A percentile compares a stretch with the other conserved stretches of the same genome.
These are phyloP conservation scores for Archivesica marissinica DNA, from an alignment of 1,140 invertebrate species.

Conservation along the genomic window DNA sequence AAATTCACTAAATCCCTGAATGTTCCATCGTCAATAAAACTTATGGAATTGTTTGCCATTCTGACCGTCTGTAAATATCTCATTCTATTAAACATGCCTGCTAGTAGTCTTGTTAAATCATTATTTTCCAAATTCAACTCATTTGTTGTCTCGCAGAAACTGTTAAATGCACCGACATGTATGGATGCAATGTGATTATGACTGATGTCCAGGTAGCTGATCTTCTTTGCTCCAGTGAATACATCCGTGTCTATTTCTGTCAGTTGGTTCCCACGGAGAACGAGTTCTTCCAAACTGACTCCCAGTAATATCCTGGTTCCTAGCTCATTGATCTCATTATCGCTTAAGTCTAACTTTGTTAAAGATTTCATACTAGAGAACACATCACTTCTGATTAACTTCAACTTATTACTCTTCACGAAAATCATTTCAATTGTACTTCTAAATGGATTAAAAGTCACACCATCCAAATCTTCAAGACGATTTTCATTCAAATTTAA, in stretches of 20 bases:
- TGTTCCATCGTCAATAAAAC: conserved; percentile 49
- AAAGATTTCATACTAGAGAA: conserved; percentile 37
- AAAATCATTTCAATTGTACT: conserved; percentile 10
- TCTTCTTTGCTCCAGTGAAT: conserved; percentile 37
- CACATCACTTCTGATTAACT: conserved; percentile 1
- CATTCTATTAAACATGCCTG: conserved; percentile 56
- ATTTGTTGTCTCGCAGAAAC: conserved; percentile 53
- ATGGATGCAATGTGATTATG: conserved; percentile 37
- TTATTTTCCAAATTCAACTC: conserved; percentile 39
- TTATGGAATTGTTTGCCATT: conserved; percentile 55
- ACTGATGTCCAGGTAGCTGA: conserved; percentile 41
- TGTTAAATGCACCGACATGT: conserved; percentile 44
- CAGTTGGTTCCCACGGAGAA: conserved; percentile 49
- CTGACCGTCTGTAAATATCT: conserved; percentile 49
- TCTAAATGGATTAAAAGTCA: conserved; percentile 35
- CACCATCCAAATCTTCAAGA: conserved; percentile 24
- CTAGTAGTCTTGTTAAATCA: conserved; percentile 31
- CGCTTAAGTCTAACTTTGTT: conserved; percentile 33
- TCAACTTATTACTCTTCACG: conserved; percentile 42
- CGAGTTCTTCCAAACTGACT: conserved; percentile 27
- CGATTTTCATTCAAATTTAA: conserved; percentile 59
- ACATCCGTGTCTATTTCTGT: conserved; percentile 21
- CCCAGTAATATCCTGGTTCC: conserved; percentile 21
- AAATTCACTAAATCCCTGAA: conserved; percentile 58
- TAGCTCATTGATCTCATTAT: conserved; percentile 41